Evolutionary conservation across 2,888 invertebrate genomes (phyloP), one percentile per base, ranked within the genome.

Genomic region (Lithophane ornitopus): DNA sequence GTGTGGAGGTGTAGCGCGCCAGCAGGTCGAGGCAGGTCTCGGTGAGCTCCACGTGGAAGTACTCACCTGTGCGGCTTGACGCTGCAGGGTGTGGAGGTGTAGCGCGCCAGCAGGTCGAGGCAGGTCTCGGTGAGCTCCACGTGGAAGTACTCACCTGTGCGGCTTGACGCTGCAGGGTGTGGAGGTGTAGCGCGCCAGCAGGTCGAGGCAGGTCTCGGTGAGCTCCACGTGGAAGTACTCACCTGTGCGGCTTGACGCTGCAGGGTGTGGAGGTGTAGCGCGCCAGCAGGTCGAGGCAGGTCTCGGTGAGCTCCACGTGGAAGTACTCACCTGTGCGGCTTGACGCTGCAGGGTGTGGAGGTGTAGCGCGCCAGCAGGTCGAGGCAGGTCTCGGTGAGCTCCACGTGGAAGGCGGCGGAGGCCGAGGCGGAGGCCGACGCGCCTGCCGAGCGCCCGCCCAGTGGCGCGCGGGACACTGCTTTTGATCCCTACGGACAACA

Each of bases 51-150:
- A 98, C 97, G 94, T 99, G 99, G 95, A 98, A 98, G 97, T 58
- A 54, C 39, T 68, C 34, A 98, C 98, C 98, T 97, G 92, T 97
- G 98, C 44, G 99, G 94, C 88, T 93, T 93, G 89, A 94, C 94
- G 91, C 92, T 93, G 93, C 93, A 93, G 56, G 94, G 94, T 78
- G 94, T 93, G 92, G 93, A 90, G 87, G 94, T 90, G 92, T 95
- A 95, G 12, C 95, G 90, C 88, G 94, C 93, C 70, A 95, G 98
- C 91, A 94, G 93, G 92, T 94, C 99, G 81, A 99, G 98, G 94
- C 99, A 99, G 34, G 99, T 99, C 97, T 99, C 99, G 0, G 99
- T 98, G 76, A 99, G 97, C 94, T 99, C 99, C 88, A 98, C 97
- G 94, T 99, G 99, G 95, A 98, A 98, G 41, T 9, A 58, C 26